Evolutionary conservation across 2,888 invertebrate genomes (phyloP), one percentile per base, ranked within the genome.

Genomic region (Drosophila differens): DNA sequence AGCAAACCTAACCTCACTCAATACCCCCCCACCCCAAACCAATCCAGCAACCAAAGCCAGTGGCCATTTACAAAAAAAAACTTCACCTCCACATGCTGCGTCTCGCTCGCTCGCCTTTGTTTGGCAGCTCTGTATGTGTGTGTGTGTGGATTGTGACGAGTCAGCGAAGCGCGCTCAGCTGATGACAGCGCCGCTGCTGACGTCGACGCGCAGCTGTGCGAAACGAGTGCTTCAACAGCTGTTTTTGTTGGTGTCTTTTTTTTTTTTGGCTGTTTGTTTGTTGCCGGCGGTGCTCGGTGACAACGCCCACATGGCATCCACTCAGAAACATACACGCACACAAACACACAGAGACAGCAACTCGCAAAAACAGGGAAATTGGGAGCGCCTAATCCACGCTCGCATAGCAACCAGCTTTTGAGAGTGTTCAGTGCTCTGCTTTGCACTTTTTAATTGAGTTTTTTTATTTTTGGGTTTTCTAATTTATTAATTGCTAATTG

Each of bases 291-390:
- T 49, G 37, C 44, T 61, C n/a, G 60, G n/a, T 70, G 91, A 84
- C 91, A 89, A 85, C 85, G 90, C 85, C 85, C 90, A 85, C 85
- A 79, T 74, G 72, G 54, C 74, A 76, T 69, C 74, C 89, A 76
- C 73, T 74, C 59, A 57, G 58, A 53, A 55, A 67, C 41, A 28
- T 59, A 59, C 39, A 74, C 73, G 70, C 57, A 57, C 55, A 55
- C 52, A 68, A 32, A 64, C 35, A 25, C 28, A 5, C 37, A 3
- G 32, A 39, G 25, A 4, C 47, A 25, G 16, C 16, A 47, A 25
- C 22, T 47, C 35, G 16, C 30, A 47, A 2, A 35, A 33, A 35
- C 30, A 22, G 35, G 51, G 44, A 39, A 54, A 52, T 32, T 71
- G 60, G 58, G 62, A 70, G 70, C 71, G 69, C 73, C 68, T 70